Conservation (phyloP, 1,140 invertebrate genomes). For the Choristoneura fumiferana region DNA sequence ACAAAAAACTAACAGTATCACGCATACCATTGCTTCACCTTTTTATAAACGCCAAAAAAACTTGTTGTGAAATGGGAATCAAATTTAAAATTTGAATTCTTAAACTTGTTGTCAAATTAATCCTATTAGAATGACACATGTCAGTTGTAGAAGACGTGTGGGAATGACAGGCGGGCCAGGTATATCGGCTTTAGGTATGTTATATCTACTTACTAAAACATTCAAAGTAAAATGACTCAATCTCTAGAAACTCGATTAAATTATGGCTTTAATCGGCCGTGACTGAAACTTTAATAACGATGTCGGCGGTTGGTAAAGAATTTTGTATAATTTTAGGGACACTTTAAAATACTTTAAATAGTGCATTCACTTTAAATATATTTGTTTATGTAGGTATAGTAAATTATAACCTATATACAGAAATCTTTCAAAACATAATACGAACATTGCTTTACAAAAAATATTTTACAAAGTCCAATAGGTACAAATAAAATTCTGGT, state of each 20-base stretch:
- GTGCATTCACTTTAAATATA: too few relatives aligned
- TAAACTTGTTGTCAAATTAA: conserved; percentile 14
- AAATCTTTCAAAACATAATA: too few relatives aligned
- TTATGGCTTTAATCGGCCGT: conserved; percentile 5
- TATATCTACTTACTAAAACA: conserved; percentile 1
- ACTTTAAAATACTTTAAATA: too few relatives aligned
- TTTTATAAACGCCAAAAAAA: not conserved
- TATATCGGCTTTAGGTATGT: conserved; percentile 16
- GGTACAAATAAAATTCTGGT: too few relatives aligned
- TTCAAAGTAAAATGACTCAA: conserved; percentile 9
- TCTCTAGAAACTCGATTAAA: conserved; percentile 1
- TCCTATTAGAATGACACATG: conserved; percentile 19
- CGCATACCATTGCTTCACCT: not conserved
- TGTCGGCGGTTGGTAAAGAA: not conserved
- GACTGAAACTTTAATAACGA: not conserved
- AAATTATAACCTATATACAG: too few relatives aligned
- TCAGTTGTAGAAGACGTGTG: conserved; percentile 4
- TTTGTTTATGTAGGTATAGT: too few relatives aligned
- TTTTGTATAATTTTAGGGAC: too few relatives aligned
- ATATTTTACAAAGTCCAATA: too few relatives aligned
- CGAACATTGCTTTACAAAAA: too few relatives aligned
- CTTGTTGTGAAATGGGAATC: conserved; percentile 3
- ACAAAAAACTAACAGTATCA: not conserved
- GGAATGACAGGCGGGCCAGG: conserved; percentile 3
- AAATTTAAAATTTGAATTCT: conserved; percentile 16